These are phyloP conservation scores for Heliconius erato DNA, from an alignment of 2,888 invertebrate species.

Conservation along the genomic window DNA sequence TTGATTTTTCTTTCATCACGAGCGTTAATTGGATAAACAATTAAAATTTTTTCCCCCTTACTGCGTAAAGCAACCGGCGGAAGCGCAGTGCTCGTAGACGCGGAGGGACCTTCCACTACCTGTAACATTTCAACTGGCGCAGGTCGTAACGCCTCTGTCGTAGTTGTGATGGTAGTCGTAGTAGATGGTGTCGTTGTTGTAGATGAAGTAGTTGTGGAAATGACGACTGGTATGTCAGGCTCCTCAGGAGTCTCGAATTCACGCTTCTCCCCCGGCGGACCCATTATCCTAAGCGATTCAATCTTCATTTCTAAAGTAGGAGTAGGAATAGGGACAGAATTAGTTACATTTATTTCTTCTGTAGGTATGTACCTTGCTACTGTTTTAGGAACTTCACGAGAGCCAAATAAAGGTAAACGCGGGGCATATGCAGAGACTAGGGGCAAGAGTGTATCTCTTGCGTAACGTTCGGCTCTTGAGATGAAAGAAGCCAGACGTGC, in stretches of 20 bases:
- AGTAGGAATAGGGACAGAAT: slow-evolving; percentile 75
- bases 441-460: slow-evolving; percentile 91
- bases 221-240: slow-evolving; percentile 70
- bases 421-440: slow-evolving; percentile 93
- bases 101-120: slow-evolving; percentile 71
- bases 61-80: slow-evolving; percentile 78
- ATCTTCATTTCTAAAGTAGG: slow-evolving; percentile 84
- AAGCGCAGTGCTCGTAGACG: slow-evolving; percentile 75
- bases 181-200: slow-evolving; percentile 60
- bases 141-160: slow-evolving; percentile 66
- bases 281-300: slow-evolving; percentile 74
- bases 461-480: slow-evolving; percentile 93
- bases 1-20: slow-evolving; percentile 81
- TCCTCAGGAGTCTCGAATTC: slow-evolving; percentile 76
- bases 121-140: slow-evolving; percentile 76
- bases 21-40: slow-evolving; percentile 83
- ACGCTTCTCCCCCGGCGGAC: slow-evolving; percentile 78
- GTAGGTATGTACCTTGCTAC: slow-evolving; percentile 88
- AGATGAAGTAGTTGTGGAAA: slow-evolving; percentile 65
- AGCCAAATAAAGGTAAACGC: slow-evolving; percentile 87
- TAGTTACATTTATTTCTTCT: slow-evolving; percentile 71
- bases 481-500: slow-evolving; percentile 91
- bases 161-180: slow-evolving; percentile 55
- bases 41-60: slow-evolving; percentile 79
- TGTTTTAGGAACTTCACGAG: slow-evolving; percentile 77